phyloP scores from a whole-genome alignment of 1,140 invertebrate species.

The Papilio xuthus region DNA sequence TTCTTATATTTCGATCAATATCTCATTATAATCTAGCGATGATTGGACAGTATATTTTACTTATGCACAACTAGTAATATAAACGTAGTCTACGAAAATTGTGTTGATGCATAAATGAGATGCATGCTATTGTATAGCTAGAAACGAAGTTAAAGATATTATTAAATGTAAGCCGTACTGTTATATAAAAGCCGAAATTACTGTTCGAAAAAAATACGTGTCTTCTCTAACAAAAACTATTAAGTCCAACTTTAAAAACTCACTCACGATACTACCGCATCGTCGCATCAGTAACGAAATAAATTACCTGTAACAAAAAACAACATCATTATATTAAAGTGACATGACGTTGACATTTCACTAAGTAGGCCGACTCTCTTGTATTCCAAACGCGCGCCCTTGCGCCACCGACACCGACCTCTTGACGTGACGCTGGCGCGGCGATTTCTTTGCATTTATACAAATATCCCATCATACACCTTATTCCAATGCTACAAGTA shows the following conservation, averaged over 20 bases:
- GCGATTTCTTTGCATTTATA: constrained; percentile 40
- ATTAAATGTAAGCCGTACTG: background rate
- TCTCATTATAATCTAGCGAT: background rate
- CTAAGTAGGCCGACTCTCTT: constrained; percentile 62
- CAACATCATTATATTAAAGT: constrained; percentile 50
- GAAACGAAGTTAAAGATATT: no score
- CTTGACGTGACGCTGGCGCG: constrained; percentile 54
- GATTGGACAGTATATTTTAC: background rate
- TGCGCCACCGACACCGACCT: constrained; percentile 63
- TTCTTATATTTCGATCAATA: background rate
- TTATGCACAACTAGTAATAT: background rate
- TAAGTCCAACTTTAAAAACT: background rate
- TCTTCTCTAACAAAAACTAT: background rate
- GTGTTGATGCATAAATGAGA: no score
- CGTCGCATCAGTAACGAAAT: constrained; percentile 5
- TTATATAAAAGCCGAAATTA: background rate
- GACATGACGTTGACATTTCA: constrained; percentile 62
- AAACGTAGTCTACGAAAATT: background rate
- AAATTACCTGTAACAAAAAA: constrained; percentile 65
- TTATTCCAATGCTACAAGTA: constrained; percentile 41
- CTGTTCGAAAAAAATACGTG: constrained; percentile 1
- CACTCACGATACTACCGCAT: background rate
- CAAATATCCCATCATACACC: constrained; percentile 42
- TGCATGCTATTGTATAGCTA: no score
- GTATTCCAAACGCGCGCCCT: constrained; percentile 63